Evolutionary conservation across 2,113 vertebrate species (phyloP).

Genomic region (Uria aalge): DNA sequence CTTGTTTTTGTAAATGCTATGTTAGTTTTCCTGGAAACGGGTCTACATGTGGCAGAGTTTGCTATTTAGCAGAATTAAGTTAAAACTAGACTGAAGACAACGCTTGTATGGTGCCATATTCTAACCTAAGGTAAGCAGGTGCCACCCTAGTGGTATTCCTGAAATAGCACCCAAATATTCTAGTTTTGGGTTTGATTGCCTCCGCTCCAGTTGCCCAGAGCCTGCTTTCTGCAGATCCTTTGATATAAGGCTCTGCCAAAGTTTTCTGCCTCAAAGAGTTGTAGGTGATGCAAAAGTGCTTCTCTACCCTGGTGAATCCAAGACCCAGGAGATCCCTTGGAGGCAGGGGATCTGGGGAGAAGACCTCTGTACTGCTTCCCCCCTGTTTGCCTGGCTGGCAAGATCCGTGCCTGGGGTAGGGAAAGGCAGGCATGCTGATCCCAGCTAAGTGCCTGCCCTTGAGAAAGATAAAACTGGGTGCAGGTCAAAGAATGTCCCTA

Average conservation of each 20-base stretch:
- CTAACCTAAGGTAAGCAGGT: background rate
- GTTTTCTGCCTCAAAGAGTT: background rate
- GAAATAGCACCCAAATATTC: background rate
- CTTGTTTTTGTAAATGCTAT: background rate
- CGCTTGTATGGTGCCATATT: background rate
- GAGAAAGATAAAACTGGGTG: background rate
- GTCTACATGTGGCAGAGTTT: background rate
- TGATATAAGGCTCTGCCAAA: background rate
- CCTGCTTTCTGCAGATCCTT: background rate
- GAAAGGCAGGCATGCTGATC: background rate
- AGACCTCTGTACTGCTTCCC: background rate
- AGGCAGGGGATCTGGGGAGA: background rate
- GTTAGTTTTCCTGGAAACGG: background rate
- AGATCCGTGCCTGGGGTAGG: background rate
- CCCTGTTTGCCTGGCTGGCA: background rate
- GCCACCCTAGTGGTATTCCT: background rate
- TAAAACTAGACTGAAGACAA: background rate
- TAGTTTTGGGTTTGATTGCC: background rate
- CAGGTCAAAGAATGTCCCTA: background rate
- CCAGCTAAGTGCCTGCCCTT: too few species aligned
- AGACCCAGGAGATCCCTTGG: background rate
- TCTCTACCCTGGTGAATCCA: background rate
- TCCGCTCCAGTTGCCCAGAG: background rate
- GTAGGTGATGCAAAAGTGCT: background rate
- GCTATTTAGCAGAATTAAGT: background rate